Conservation (phyloP, 2,888 invertebrate genomes). For the Hymenopus coronatus region DNA sequence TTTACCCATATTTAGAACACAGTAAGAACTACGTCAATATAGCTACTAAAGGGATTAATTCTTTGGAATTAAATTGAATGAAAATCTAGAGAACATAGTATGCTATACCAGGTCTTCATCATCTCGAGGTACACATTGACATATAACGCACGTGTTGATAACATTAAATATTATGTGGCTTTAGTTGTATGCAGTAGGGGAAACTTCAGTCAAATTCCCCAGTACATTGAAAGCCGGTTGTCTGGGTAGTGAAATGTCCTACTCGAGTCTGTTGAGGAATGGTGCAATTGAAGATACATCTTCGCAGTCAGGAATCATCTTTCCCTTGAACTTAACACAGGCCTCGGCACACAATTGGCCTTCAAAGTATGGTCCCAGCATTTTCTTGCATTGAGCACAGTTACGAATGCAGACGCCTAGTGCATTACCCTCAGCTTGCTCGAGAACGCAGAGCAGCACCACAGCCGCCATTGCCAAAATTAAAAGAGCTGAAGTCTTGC, state of each 20-base stretch:
- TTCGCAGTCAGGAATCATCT: slow-evolving; percentile 82
- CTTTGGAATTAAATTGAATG: too few species aligned
- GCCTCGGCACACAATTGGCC: slow-evolving; percentile 82
- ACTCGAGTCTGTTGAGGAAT: slow-evolving; percentile 65
- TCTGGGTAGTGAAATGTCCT: slow-evolving; percentile 18
- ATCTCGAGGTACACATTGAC: too few species aligned
- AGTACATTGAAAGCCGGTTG: too few species aligned
- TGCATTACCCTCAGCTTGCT: slow-evolving; percentile 5
- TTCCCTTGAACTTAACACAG: slow-evolving; percentile 79
- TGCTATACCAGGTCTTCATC: too few species aligned
- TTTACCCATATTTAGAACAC: too few species aligned
- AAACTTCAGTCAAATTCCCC: too few species aligned
- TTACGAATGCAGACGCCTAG: slow-evolving; percentile 74
- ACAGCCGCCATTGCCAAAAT: neutral
- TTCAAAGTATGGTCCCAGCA: slow-evolving; percentile 83
- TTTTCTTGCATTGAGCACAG: slow-evolving; percentile 86
- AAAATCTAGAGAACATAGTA: too few species aligned
- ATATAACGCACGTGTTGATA: too few species aligned
- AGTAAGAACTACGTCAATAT: too few species aligned
- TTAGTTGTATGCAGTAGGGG: too few species aligned
- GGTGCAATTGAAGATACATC: slow-evolving; percentile 76
- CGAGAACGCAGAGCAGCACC: neutral
- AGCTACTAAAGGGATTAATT: too few species aligned
- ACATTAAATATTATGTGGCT: too few species aligned
- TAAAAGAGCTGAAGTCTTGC: neutral